Evolutionary conservation across 2,888 invertebrate genomes (phyloP).

Genomic region (Magallana nippona): DNA sequence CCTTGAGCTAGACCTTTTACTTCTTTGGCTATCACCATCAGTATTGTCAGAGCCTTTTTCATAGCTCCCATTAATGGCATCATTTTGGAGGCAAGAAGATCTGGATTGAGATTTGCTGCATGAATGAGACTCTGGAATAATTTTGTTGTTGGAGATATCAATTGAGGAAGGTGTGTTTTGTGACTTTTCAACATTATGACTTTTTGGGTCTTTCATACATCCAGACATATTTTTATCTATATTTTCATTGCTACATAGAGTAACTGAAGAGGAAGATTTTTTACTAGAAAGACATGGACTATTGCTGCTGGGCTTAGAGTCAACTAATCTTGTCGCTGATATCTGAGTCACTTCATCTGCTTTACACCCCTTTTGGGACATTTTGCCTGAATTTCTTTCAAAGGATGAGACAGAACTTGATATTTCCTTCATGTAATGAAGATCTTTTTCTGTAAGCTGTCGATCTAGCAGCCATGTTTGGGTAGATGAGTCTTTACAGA

Average conservation of each 20-base stretch:
- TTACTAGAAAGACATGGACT: too few relatives aligned
- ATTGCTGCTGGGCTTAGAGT: too few relatives aligned
- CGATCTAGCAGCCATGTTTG: conserved; percentile 50
- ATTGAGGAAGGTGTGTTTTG: too few relatives aligned
- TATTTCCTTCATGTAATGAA: conserved; percentile 6
- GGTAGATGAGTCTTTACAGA: conserved; percentile 43
- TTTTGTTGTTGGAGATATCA: too few relatives aligned
- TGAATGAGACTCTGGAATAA: neutral
- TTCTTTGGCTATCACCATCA: neutral
- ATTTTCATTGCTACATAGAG: too few relatives aligned
- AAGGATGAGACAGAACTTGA: conserved; percentile 5
- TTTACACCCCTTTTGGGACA: neutral
- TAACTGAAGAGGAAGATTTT: too few relatives aligned
- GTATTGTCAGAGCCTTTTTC: neutral
- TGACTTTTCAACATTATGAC: too few relatives aligned
- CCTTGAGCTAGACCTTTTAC: neutral
- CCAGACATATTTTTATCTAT: too few relatives aligned
- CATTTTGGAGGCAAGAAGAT: neutral
- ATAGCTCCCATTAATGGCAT: neutral
- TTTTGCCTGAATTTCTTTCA: neutral
- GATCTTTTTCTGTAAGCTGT: neutral
- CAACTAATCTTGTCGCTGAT: neutral
- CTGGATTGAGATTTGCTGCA: neutral
- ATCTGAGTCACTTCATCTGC: neutral
- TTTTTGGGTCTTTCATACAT: too few relatives aligned